Percentiles rank a stretch among this genome's conserved stretches.
Conservation (phyloP, 2,797 vertebrate species). For the Malurus leucopterus region DNA sequence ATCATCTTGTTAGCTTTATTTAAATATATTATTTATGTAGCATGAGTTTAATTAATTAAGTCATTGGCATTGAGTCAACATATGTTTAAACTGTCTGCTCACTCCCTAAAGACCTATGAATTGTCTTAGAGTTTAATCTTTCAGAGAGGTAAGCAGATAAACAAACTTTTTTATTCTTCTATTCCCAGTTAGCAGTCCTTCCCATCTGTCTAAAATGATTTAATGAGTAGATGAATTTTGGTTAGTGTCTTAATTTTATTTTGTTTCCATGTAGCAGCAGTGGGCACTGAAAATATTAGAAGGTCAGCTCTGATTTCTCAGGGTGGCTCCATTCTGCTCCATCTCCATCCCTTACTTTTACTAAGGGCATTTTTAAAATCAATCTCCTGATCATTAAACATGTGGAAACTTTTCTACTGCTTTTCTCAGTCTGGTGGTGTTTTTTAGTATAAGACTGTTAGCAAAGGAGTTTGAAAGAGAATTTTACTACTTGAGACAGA, state of each 20-base stretch:
- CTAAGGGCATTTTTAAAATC: accelerated
- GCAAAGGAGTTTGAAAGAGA: neutral
- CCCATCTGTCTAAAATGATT: neutral
- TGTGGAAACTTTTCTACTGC: neutral
- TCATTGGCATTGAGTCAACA: neutral
- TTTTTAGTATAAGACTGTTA: neutral
- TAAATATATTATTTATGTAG: neutral
- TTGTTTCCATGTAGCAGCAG: neutral
- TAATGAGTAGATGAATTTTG: neutral
- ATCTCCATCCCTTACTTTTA: neutral
- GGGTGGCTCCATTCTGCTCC: neutral
- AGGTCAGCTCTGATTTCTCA: neutral
- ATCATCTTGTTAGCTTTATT: neutral
- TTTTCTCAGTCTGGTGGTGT: neutral
- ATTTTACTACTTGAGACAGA: neutral
- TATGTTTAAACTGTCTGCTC: neutral
- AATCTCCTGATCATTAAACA: neutral
- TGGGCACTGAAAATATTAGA: neutral
- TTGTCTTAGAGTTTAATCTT: neutral
- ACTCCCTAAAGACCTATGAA: neutral
- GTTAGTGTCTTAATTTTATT: accelerated
- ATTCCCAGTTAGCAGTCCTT: neutral
- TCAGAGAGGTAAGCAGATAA: neutral
- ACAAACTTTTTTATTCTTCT: neutral
- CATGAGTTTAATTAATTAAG: neutral